Evolutionary conservation across 2,113 vertebrate genomes (phyloP), one percentile per base, ranked within the genome.

Genomic region (Rhineura floridana): DNA sequence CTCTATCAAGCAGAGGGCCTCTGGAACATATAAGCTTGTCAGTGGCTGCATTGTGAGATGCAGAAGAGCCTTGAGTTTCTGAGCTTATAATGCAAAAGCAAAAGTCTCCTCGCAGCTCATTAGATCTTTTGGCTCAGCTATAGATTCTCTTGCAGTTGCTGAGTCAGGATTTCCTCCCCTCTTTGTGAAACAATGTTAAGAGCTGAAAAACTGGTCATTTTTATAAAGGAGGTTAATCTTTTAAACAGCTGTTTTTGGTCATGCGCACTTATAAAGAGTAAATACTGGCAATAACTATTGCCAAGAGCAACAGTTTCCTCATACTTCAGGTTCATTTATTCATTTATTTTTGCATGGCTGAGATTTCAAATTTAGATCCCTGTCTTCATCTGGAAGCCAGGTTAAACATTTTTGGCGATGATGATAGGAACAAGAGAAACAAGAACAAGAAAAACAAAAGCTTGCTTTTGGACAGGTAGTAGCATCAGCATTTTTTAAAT

Each of bases 221-320:
- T 77, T 83, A 89, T 79, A 93, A 93, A 91, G n/a, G 90, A 90
- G 70, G 90, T 89, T 94, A 95, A 95, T 93, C 85, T 91, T 85
- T 87, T 93, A 93, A 48, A 95, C 70, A 30, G n/a, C 55, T 92
- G 63, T 69, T 91, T 91, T 93, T 94, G 88, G 77, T 77, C 52
- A 0, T 44, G 36, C 55, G 83, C 59, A 83, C 80, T 93, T 95
- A 93, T 59, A 65, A 70, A 92, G 77, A 65, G 3, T 19, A 90
- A 81, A 84, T 69, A 77, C n/a, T 81, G 86, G 85, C 25, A 89
- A 87, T 30, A 87, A 87, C 59, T 42, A 81, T 39, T 93, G 82
- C 90, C 89, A 79, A 90, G 63, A 88, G 69, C 85, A 77, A 81
- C 28, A 73, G 44, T 76, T 93, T 86, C 89, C 78, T 87, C 36